phyloP scores from a whole-genome alignment of 2,888 invertebrate species.

The Prosapia bicincta region DNA sequence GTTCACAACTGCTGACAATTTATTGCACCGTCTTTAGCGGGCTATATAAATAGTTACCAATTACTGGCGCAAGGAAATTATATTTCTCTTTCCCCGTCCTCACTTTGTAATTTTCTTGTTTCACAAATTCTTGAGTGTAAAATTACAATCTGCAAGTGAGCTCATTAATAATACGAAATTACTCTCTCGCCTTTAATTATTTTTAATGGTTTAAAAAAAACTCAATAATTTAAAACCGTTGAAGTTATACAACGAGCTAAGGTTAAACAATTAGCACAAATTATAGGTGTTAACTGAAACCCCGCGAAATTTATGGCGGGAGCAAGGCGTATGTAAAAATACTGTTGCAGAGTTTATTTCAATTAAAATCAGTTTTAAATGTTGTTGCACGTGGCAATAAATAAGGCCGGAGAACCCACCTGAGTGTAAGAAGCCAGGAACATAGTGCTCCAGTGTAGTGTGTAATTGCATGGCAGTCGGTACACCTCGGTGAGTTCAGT shows the following conservation, averaged over 20 bases:
- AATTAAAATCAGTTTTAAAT: neutral
- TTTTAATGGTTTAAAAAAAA: neutral
- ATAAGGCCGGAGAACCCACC: neutral
- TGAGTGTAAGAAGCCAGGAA: neutral
- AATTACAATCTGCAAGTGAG: neutral
- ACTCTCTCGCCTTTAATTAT: neutral
- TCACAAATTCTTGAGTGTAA: neutral
- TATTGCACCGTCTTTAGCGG: neutral
- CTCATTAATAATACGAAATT: neutral
- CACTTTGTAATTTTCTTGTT: neutral
- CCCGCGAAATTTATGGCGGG: neutral
- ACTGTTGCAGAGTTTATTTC: neutral
- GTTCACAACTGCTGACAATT: neutral
- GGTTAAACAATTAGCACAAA: neutral
- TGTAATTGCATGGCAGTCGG: neutral
- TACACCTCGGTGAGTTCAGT: neutral
- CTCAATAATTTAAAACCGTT: neutral
- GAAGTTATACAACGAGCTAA: neutral
- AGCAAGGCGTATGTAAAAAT: neutral
- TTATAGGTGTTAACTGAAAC: neutral
- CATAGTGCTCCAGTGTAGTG: neutral
- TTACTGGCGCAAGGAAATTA: neutral
- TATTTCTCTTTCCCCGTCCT: neutral
- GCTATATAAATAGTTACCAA: neutral
- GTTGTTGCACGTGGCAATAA: neutral